phyloP scores from a whole-genome alignment of 2,888 invertebrate genomes.

The Rhagonycha lutea region DNA sequence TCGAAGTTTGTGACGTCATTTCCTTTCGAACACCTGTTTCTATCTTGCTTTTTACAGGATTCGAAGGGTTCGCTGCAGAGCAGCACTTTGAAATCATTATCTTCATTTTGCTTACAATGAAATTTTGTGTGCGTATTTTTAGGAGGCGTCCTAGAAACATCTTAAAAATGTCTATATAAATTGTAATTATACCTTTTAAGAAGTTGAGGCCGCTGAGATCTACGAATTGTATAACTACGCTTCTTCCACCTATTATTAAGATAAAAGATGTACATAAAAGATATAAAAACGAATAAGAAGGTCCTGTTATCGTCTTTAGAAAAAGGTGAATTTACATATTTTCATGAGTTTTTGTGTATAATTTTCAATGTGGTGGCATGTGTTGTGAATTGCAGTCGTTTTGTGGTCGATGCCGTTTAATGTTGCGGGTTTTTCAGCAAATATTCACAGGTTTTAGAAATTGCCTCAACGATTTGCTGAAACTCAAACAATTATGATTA shows the following conservation, averaged over 20 bases:
- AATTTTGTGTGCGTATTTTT: conserved; percentile 21
- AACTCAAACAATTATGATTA: conserved; percentile 4
- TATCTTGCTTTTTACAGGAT: conserved; percentile 13
- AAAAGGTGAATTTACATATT: conserved; percentile 26
- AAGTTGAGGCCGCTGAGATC: conserved; percentile 4
- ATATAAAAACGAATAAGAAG: conserved; percentile 6
- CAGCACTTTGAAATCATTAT: conserved; percentile 35
- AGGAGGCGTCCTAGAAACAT: conserved; percentile 20
- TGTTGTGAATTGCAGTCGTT: conserved; percentile 29
- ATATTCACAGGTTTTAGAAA: conserved; percentile 16
- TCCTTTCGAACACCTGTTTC: conserved; percentile 26
- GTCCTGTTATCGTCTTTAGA: conserved; percentile 15
- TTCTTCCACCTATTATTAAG: conserved; percentile 14
- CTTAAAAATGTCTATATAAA: conserved; percentile 20
- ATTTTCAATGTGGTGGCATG: conserved; percentile 25
- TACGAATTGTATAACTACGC: conserved; percentile 17
- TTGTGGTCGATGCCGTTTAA: conserved; percentile 21
- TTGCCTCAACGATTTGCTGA: conserved; percentile 10
- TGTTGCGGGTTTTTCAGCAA: conserved; percentile 17
- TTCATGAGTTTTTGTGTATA: conserved; percentile 28
- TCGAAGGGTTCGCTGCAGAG: conserved; percentile 22
- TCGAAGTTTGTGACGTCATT: conserved; percentile 18
- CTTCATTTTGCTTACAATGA: conserved; percentile 31
- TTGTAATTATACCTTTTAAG: conserved; percentile 27
- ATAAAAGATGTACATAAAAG: conserved; percentile 12